A percentile compares a stretch with the other conserved stretches of the same genome.
These are phyloP conservation scores for Myxocyprinus asiaticus DNA, from an alignment of 2,113 vertebrate species.

Conservation along the genomic window DNA sequence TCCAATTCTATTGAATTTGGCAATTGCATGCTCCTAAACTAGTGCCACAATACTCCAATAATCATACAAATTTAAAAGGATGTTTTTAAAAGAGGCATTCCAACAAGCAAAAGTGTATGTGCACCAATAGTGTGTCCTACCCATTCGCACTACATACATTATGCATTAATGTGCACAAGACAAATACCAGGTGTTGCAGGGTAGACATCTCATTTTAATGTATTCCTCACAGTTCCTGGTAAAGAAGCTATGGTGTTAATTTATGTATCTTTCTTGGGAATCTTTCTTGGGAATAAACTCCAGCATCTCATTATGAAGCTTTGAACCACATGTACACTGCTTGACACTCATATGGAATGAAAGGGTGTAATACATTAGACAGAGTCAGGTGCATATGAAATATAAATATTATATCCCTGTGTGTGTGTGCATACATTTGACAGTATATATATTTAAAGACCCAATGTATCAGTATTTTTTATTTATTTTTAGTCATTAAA, in stretches of 20 bases:
- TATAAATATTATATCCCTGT: slow-evolving; percentile 14
- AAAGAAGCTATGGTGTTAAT: background rate
- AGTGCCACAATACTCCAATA: too few relatives aligned
- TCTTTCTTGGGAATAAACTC: background rate
- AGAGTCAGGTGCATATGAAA: slow-evolving; percentile 13
- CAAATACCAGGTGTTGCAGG: slow-evolving; percentile 23
- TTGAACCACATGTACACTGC: background rate
- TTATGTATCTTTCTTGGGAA: background rate
- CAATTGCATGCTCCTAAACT: too few relatives aligned
- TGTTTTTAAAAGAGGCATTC: too few relatives aligned
- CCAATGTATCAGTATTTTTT: background rate
- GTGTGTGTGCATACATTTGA: background rate
- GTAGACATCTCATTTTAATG: slow-evolving; percentile 14
- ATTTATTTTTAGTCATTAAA: too few relatives aligned
- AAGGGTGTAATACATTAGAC: background rate
- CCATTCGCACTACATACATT: too few relatives aligned
- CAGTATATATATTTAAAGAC: background rate
- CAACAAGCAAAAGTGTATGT: too few relatives aligned
- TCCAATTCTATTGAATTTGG: too few relatives aligned
- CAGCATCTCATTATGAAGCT: slow-evolving; percentile 18
- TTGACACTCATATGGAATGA: background rate
- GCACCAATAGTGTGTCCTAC: too few relatives aligned
- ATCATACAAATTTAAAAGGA: too few relatives aligned
- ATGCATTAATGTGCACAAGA: too few relatives aligned
- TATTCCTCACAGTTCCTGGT: background rate